Base-by-base conservation (phyloP, 2,888 invertebrate species). In the Eugnorisma glareosa region DNA sequence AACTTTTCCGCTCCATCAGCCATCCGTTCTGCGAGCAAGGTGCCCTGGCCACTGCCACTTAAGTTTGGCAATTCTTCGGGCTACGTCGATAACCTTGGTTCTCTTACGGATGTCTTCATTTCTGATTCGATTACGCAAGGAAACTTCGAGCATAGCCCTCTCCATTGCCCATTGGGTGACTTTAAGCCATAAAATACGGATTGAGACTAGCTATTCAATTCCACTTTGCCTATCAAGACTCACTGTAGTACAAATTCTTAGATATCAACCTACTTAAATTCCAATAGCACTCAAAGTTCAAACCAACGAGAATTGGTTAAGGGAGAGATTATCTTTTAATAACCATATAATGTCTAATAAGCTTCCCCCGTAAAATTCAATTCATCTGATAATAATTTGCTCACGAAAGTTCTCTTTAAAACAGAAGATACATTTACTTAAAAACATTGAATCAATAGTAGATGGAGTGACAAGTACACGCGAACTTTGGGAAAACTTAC, bases 341-440 rank as follows among this genome's bases (percentile, higher is more conserved):
- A 70, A 40, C 18, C 37, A 21, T 63, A 57, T 64, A 35, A 37
- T 48, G 43, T 71, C 68, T 69, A 66, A 40, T 45, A 54, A 67
- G 43, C 24, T n/a, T 57, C 15, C 72, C 21, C 21, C n/a, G 31
- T 72, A 51, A 59, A 82, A 73, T 67, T 43, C 0, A 43, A 59
- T 67, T 43, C 8, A 40, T 67, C 35, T n/a, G 40, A 48, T 78
- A 67, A 43, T 43, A 13, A 45, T 70, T 48, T 15, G 48, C 21
- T 4, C 10, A 66, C 37, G 66, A 40, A 79, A 66, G 59, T 61
- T 21, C 13, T 24, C 11, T 57, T 43, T 45, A n/a, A 28, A 61
- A 35, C 73, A 43, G 48, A 66, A 43, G 48, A 66, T 51, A 37
- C 28, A 43, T 0, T 28, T n/a, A 31, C 21, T 35, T 1, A 7